These are phyloP conservation scores for Saccopteryx leptura DNA, from an alignment of 2,113 vertebrate genomes.

Conservation along the genomic window DNA sequence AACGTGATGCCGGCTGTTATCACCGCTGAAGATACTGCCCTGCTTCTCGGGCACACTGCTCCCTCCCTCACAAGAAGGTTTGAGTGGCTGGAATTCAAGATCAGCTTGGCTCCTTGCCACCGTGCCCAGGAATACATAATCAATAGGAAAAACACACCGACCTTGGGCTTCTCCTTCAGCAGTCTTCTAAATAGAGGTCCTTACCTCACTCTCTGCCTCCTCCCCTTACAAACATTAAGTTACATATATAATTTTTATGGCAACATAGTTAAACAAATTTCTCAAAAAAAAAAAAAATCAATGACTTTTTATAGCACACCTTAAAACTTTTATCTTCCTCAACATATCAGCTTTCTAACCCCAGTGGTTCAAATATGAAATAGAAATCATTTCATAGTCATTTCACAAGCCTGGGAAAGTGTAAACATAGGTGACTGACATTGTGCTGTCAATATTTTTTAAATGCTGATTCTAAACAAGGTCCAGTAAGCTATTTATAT, in stretches of 20 bases:
- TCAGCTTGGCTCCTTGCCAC: constrained; percentile 58
- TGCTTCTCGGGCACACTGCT: background rate
- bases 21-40: constrained; percentile 69
- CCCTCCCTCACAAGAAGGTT: background rate
- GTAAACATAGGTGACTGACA: constrained; percentile 77
- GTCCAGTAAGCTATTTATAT: constrained; percentile 78
- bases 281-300: background rate
- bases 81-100: constrained; percentile 42
- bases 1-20: constrained; percentile 76
- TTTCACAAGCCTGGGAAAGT: constrained; percentile 67
- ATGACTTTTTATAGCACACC: background rate
- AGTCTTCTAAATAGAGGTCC: background rate
- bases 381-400: constrained; percentile 71
- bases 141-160: constrained; percentile 54
- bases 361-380: constrained; percentile 60
- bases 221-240: background rate
- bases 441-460: constrained; percentile 54
- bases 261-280: constrained; percentile 35
- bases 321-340: constrained; percentile 59
- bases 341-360: constrained; percentile 63
- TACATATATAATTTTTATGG: background rate
- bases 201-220: background rate
- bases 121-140: constrained; percentile 6
- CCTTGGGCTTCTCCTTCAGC: constrained; percentile 69
- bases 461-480: constrained; percentile 79